Evolutionary conservation across 1,140 invertebrate species (phyloP).

Genomic region (Scaptomyza pallida): DNA sequence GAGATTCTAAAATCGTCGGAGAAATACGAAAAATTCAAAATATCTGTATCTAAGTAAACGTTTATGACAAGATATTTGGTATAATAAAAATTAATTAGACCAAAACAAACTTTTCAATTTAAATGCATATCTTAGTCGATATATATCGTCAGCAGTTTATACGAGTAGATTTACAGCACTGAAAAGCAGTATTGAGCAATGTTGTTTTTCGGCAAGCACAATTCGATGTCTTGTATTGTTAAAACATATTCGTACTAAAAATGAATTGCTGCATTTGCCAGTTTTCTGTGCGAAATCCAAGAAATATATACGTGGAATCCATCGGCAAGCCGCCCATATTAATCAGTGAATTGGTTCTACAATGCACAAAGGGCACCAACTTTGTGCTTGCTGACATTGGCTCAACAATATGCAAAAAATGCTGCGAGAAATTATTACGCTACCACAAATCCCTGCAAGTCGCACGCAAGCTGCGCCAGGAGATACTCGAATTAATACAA

Average conservation of each 20-base stretch:
- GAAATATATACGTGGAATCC: slow-evolving; percentile 62
- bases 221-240: slow-evolving; percentile 29
- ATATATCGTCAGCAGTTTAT: background rate
- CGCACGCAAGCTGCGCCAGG: slow-evolving; percentile 59
- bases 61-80: background rate
- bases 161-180: slow-evolving; percentile 15
- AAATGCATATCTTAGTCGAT: background rate
- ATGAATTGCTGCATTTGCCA: slow-evolving; percentile 77
- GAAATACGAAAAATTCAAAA: slow-evolving; percentile 30
- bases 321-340: slow-evolving; percentile 65
- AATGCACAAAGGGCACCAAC: slow-evolving; percentile 64
- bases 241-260: slow-evolving; percentile 22
- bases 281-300: slow-evolving; percentile 65
- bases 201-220: slow-evolving; percentile 25
- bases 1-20: slow-evolving; percentile 33
- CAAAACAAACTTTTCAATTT: background rate
- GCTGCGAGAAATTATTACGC: slow-evolving; percentile 60
- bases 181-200: slow-evolving; percentile 20
- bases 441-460: slow-evolving; percentile 71
- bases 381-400: slow-evolving; percentile 52
- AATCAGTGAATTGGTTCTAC: slow-evolving; percentile 62
- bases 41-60: slow-evolving; percentile 13
- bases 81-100: background rate
- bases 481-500: slow-evolving; percentile 64
- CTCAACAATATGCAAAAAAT: slow-evolving; percentile 69